Evolutionary conservation across 2,113 vertebrate species (phyloP).

Genomic region (Leucoraja erinaceus): DNA sequence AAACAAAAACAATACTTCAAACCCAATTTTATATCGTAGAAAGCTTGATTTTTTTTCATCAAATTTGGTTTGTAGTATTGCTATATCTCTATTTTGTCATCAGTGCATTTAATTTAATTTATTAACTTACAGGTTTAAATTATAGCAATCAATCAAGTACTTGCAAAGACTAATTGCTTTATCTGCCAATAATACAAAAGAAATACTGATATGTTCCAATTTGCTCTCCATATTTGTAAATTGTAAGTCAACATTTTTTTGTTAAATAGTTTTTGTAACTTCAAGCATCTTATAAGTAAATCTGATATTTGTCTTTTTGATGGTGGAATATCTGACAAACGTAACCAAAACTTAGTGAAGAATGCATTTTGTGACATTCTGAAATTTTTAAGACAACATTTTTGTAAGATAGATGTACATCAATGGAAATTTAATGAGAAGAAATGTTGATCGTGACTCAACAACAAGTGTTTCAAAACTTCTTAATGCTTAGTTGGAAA

Average conservation of each 20-base stretch:
- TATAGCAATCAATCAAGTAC: slow-evolving; percentile 25
- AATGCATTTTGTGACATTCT: slow-evolving; percentile 83
- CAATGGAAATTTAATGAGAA: slow-evolving; percentile 60
- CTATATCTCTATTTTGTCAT: slow-evolving; percentile 57
- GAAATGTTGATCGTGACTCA: slow-evolving; percentile 61
- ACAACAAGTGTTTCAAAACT: slow-evolving; percentile 67
- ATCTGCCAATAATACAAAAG: slow-evolving; percentile 48
- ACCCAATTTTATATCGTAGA: slow-evolving; percentile 54
- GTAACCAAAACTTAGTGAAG: slow-evolving; percentile 68
- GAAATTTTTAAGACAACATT: slow-evolving; percentile 94
- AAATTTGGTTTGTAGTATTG: slow-evolving; percentile 66
- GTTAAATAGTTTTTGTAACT: slow-evolving; percentile 38
- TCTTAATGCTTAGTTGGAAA: slow-evolving; percentile 60
- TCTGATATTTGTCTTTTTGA: slow-evolving; percentile 53
- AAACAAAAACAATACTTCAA: slow-evolving; percentile 53
- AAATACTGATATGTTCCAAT: slow-evolving; percentile 64
- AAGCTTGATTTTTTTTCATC: slow-evolving; percentile 49
- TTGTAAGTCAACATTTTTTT: slow-evolving; percentile 45
- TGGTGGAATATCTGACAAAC: slow-evolving; percentile 72
- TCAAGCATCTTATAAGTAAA: slow-evolving; percentile 68
- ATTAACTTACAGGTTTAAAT: slow-evolving; percentile 37
- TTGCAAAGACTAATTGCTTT: slow-evolving; percentile 21
- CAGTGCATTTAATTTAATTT: slow-evolving; percentile 56
- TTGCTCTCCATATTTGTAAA: slow-evolving; percentile 50
- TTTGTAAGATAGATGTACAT: slow-evolving; percentile 48